These are phyloP conservation scores for Trichonephila clavata DNA, from an alignment of 1,140 invertebrate species.

Conservation along the genomic window DNA sequence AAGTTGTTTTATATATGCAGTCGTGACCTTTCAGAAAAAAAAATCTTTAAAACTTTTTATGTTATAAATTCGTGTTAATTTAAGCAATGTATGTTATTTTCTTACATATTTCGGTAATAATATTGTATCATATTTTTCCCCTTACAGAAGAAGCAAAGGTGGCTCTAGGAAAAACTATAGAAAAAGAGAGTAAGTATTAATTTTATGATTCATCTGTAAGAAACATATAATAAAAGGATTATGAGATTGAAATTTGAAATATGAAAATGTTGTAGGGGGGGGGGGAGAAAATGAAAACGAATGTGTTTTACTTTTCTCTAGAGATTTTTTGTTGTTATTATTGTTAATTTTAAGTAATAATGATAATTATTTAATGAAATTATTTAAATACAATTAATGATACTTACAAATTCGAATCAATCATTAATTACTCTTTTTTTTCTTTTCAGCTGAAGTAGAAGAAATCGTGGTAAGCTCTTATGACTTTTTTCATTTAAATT, in stretches of 20 bases:
- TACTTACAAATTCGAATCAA: not conserved
- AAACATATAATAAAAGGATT: no score
- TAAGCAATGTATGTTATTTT: not conserved
- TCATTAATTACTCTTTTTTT: conserved; percentile 27
- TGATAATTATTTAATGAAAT: not conserved
- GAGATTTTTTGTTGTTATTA: not conserved
- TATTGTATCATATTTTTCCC: not conserved
- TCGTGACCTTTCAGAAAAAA: no score
- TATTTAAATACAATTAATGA: not conserved
- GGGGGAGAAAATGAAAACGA: not conserved
- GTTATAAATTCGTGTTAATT: not conserved
- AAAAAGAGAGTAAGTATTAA: conserved; percentile 42
- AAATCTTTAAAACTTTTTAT: not conserved
- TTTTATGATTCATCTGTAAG: not conserved
- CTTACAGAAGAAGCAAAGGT: conserved; percentile 63
- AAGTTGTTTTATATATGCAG: no score
- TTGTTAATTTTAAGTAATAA: not conserved
- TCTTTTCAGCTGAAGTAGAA: conserved; percentile 41
- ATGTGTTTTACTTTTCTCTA: not conserved
- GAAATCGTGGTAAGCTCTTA: conserved; percentile 49
- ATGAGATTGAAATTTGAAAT: not conserved
- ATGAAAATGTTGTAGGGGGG: not conserved
- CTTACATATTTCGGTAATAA: no score
- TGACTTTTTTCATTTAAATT: no score
- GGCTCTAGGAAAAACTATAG: not conserved